Conservation (phyloP, 2,113 vertebrate species). For the Thymallus thymallus region DNA sequence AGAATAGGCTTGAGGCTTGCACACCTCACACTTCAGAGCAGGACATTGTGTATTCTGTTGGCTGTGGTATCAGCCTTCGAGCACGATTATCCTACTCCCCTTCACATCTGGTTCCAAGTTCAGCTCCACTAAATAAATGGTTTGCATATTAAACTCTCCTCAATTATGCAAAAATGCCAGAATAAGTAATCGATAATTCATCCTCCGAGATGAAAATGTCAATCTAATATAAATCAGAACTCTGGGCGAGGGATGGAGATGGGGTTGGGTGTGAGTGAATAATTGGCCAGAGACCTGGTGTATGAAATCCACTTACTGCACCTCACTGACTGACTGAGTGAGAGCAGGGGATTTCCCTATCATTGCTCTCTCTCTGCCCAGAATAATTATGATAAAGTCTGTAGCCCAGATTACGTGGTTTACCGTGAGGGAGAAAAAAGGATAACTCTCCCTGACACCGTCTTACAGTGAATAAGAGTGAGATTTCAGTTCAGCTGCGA, state of each 20-base stretch:
- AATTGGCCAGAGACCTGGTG: neutral
- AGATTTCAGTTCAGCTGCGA: slow-evolving; percentile 58
- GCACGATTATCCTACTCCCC: slow-evolving; percentile 15
- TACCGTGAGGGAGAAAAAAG: slow-evolving; percentile 26
- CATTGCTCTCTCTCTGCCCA: slow-evolving; percentile 53
- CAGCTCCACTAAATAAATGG: slow-evolving; percentile 9
- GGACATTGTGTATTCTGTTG: neutral
- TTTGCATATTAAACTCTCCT: slow-evolving; percentile 31
- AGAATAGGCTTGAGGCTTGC: neutral
- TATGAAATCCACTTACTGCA: slow-evolving; percentile 22
- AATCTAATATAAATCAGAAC: slow-evolving; percentile 42
- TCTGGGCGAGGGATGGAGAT: slow-evolving; percentile 13
- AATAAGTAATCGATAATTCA: slow-evolving; percentile 30
- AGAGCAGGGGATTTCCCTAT: slow-evolving; percentile 7
- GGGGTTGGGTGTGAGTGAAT: neutral
- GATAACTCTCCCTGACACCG: slow-evolving; percentile 47
- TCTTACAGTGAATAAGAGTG: slow-evolving; percentile 51
- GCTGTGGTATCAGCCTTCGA: neutral
- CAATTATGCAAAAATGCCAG: slow-evolving; percentile 29
- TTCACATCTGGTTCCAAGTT: slow-evolving; percentile 16
- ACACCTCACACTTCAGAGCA: neutral
- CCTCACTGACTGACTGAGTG: neutral
- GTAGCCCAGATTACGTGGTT: slow-evolving; percentile 57
- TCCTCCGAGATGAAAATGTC: slow-evolving; percentile 41
- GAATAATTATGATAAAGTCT: slow-evolving; percentile 67